These are phyloP conservation scores for Neolamprologus hecqui DNA, from an alignment of 2,113 vertebrate genomes.

Conservation along the genomic window DNA sequence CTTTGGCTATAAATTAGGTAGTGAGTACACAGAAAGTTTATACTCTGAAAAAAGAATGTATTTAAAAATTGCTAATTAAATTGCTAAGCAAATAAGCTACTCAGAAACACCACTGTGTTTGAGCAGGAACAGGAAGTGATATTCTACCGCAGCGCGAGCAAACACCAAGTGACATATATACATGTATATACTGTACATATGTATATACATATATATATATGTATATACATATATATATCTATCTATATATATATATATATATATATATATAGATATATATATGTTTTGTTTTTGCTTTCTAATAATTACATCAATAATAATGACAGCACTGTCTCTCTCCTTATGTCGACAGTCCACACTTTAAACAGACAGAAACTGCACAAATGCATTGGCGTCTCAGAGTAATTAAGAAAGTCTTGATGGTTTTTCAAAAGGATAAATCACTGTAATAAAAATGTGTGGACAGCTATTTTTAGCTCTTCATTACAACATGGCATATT, in stretches of 20 bases:
- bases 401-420: conserved; percentile 2
- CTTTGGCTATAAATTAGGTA: too few relatives aligned
- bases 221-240: rapidly evolving
- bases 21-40: too few relatives aligned
- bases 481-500: conserved; percentile 37
- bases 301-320: neutral
- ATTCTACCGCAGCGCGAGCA: rapidly evolving
- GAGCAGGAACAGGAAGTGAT: too few relatives aligned
- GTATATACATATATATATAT: too few relatives aligned
- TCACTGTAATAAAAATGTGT: conserved; percentile 14
- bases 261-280: rapidly evolving
- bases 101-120: too few relatives aligned
- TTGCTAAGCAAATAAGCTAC: too few relatives aligned
- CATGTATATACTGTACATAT: too few relatives aligned
- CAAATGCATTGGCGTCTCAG: neutral
- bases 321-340: too few relatives aligned
- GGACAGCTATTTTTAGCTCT: conserved; percentile 31
- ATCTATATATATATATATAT: rapidly evolving
- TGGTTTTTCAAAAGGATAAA: conserved; percentile 19
- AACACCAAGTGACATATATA: too few relatives aligned
- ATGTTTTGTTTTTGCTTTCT: neutral
- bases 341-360: neutral
- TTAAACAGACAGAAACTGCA: neutral
- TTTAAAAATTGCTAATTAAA: too few relatives aligned
- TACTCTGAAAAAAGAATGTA: too few relatives aligned